A percentile compares a stretch with the other conserved stretches of the same genome.
Conservation (phyloP, 1,140 invertebrate genomes). For the Aphelinus atriplicis region DNA sequence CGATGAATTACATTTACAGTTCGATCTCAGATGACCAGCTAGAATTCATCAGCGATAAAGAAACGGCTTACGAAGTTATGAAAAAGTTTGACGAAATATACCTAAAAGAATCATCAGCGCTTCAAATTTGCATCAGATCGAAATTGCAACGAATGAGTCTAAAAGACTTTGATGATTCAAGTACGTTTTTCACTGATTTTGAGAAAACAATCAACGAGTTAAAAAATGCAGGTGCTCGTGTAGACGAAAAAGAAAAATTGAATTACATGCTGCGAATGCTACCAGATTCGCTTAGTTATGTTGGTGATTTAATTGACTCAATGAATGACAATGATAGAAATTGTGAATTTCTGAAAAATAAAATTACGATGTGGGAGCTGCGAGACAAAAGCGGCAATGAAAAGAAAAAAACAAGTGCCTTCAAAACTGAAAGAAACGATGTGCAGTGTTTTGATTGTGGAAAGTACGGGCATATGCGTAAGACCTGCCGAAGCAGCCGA, state of each 20-base stretch:
- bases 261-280: slow-evolving; percentile 1
- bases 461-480: slow-evolving; percentile 30
- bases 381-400: slow-evolving; percentile 50
- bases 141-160: slow-evolving; percentile 33
- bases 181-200: slow-evolving; percentile 47
- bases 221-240: slow-evolving; percentile 49
- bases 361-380: slow-evolving; percentile 32
- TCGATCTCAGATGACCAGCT: too few relatives aligned
- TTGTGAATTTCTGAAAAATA: slow-evolving; percentile 18
- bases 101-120: slow-evolving; percentile 38
- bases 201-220: slow-evolving; percentile 43
- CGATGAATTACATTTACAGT: too few relatives aligned
- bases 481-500: slow-evolving; percentile 13
- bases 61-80: too few relatives aligned
- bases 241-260: slow-evolving; percentile 27
- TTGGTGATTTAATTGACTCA: slow-evolving; percentile 9
- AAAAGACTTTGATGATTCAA: slow-evolving; percentile 33
- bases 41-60: too few relatives aligned
- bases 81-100: not conserved
- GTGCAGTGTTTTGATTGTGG: slow-evolving; percentile 31
- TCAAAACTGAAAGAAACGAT: slow-evolving; percentile 27
- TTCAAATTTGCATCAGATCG: slow-evolving; percentile 28
- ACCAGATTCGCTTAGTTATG: slow-evolving; percentile 4
- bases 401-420: slow-evolving; percentile 35
- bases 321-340: not conserved